Evolutionary conservation across 2,888 invertebrate genomes (phyloP).

Genomic region (Listrodromus nycthemerus): DNA sequence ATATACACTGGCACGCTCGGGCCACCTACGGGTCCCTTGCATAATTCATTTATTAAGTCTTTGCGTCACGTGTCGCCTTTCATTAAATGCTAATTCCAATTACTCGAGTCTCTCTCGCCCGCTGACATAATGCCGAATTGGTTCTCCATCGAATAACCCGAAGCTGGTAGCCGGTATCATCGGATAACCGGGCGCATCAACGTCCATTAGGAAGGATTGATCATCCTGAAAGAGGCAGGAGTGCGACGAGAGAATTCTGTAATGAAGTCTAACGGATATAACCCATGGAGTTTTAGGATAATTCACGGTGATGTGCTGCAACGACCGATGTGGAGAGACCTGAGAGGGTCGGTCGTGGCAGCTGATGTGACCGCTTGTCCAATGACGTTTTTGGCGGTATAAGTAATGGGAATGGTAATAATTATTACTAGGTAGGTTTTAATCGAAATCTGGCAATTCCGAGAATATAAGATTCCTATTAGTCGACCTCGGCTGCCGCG

Average conservation of each 20-base stretch:
- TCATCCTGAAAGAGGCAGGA: constrained; percentile 18
- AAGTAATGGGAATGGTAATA: not conserved
- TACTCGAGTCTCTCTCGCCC: constrained; percentile 62
- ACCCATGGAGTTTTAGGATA: not conserved
- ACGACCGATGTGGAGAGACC: too few species aligned
- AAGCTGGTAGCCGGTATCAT: not conserved
- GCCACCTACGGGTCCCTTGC: constrained; percentile 69
- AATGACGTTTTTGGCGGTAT: not conserved
- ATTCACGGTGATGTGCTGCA: not conserved
- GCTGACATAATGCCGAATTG: constrained; percentile 70
- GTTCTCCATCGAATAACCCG: constrained; percentile 46
- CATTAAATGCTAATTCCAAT: constrained; percentile 76
- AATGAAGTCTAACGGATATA: constrained; percentile 11
- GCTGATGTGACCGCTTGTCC: too few species aligned
- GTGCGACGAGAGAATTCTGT: not conserved
- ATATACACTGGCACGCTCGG: constrained; percentile 35
- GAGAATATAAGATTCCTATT: constrained; percentile 29
- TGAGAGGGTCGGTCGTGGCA: too few species aligned
- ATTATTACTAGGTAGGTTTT: not conserved
- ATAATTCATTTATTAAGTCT: constrained; percentile 74
- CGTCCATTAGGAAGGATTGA: constrained; percentile 54
- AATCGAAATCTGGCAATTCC: constrained; percentile 4
- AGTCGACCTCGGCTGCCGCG: constrained; percentile 1
- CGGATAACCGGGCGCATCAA: constrained; percentile 28
- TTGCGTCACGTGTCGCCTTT: constrained; percentile 72